Evolutionary conservation across 2,797 vertebrate species (phyloP), one percentile per base, ranked within the genome.

Genomic region (Caiman crocodilus): DNA sequence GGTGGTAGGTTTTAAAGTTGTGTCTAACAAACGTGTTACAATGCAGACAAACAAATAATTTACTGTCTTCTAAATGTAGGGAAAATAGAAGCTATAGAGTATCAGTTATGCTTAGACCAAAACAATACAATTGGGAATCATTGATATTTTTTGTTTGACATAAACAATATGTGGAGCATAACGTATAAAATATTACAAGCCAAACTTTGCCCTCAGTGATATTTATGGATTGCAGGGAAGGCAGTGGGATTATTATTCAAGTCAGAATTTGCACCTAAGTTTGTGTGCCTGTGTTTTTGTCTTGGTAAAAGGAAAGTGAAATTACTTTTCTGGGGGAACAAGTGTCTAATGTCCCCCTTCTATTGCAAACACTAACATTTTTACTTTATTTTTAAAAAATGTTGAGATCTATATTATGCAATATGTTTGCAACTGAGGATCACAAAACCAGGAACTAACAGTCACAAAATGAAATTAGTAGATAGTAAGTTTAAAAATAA

Each of bases 161-260:
- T 77, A 83, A 56, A 76, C 82, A 56, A 90, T 80, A 79, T 64
- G 30, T 21, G 8, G 42, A 87, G 4, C 86, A 30, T 82, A 94
- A 56, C 2, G 78, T 50, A 25, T 69, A 32, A 59, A 21, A 74
- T 6, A 71, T 59, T 42, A 30, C 93, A 17, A 6, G 80, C 35
- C 61, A 57, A 59, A 84, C 74, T 61, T 14, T 82, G 67, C 11
- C 15, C 20, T 28, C n/a, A 14, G 42, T 79, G 18, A 10, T n/a
- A 74, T 92, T 76, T 28, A 50, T 50, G 42, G 42, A 10, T 50
- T 50, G 42, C 79, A 30, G 14, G 78, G 9, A 59, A 85, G 11
- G 18, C 26, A 79, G 12, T 14, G 12, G 23, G 75, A 64, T 87
- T 50, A 58, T 4, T 77, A 17, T 56, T 28, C n/a, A 82, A 67